These are phyloP conservation scores for Neolamprologus toae DNA, from an alignment of 2,113 vertebrate species.

Conservation along the genomic window DNA sequence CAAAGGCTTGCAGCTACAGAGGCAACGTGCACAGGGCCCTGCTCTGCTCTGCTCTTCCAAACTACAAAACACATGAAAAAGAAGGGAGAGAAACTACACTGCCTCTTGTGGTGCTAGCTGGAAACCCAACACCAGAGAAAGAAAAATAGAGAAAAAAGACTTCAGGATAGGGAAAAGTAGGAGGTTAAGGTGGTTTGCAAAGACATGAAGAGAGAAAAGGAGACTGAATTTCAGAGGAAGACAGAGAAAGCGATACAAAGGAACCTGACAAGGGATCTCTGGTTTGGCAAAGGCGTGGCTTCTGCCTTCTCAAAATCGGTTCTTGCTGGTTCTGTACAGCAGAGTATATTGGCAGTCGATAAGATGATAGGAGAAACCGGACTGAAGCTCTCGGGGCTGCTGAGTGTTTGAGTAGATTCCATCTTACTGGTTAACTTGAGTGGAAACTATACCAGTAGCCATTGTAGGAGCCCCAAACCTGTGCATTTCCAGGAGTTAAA, in stretches of 20 bases:
- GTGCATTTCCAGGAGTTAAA: neutral
- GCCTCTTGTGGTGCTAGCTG: conserved; percentile 53
- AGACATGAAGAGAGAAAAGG: conserved; percentile 12
- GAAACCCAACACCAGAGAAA: conserved; percentile 54
- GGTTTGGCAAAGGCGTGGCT: conserved; percentile 65
- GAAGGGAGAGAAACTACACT: conserved; percentile 43
- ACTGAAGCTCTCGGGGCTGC: conserved; percentile 47
- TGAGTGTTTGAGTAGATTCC: conserved; percentile 30
- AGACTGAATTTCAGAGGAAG: conserved; percentile 22
- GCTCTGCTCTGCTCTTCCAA: conserved; percentile 26
- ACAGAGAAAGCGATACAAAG: conserved; percentile 13
- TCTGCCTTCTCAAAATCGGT: conserved; percentile 31
- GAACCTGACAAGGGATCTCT: conserved; percentile 47
- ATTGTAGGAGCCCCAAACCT: conserved; percentile 1
- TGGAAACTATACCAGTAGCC: neutral
- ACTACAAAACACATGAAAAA: conserved; percentile 47
- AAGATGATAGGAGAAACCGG: conserved; percentile 1
- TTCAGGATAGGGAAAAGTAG: neutral
- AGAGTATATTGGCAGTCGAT: neutral
- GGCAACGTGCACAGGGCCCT: conserved; percentile 43
- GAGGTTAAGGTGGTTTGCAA: conserved; percentile 13
- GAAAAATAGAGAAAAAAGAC: neutral
- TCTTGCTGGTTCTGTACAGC: neutral
- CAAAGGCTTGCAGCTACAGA: conserved; percentile 51
- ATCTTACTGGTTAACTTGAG: neutral